Percentiles rank a stretch among this genome's conserved stretches.
Conservation (phyloP, 1,140 invertebrate genomes). For the Aphidius gifuensis region DNA sequence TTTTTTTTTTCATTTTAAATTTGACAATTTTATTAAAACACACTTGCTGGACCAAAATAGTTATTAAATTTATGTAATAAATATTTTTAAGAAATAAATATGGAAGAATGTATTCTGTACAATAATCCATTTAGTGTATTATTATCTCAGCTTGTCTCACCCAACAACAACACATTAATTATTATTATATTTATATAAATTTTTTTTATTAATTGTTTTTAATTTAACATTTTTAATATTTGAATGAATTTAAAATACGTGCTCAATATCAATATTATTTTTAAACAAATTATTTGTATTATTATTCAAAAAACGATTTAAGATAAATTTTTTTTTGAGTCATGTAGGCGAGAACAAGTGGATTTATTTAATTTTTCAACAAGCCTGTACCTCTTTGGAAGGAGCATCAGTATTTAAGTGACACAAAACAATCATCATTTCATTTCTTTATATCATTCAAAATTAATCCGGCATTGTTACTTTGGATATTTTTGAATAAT, state of each 20-base stretch:
- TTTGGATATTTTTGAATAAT: constrained; percentile 1
- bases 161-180: constrained; percentile 4
- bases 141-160: constrained; percentile 18
- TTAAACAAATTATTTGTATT: background rate
- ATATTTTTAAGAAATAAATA: background rate
- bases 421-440: constrained; percentile 12
- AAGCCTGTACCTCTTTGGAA: constrained; percentile 27
- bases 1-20: too few species aligned
- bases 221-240: background rate
- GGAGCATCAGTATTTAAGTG: constrained; percentile 20
- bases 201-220: constrained; percentile 3
- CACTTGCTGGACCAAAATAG: too few species aligned
- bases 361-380: constrained; percentile 12
- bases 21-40: too few species aligned
- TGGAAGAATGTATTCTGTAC: constrained; percentile 38
- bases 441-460: constrained; percentile 6
- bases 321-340: background rate
- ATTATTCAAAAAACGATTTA: constrained; percentile 6
- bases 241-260: constrained; percentile 10
- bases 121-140: constrained; percentile 20
- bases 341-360: constrained; percentile 11
- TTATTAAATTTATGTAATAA: too few species aligned
- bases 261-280: constrained; percentile 9
- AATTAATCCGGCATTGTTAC: constrained; percentile 5
- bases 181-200: constrained; percentile 10